phyloP scores from a whole-genome alignment of 2,797 vertebrate species.

The Halcyon smyrnensis region DNA sequence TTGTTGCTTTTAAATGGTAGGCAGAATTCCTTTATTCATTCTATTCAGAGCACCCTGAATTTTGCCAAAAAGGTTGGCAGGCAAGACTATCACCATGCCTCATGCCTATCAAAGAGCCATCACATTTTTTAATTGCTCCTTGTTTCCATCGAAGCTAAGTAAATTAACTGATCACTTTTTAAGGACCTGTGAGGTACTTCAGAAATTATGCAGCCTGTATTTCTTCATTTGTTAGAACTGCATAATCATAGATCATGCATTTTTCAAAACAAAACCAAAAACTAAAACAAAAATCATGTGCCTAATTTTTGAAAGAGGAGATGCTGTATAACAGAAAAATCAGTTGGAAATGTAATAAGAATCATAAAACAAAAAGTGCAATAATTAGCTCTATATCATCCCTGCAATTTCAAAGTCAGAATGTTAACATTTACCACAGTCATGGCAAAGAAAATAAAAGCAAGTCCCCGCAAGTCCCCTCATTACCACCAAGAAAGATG shows the following conservation, averaged over 20 bases:
- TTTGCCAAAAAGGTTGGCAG: background rate
- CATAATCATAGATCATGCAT: background rate
- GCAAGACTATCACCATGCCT: background rate
- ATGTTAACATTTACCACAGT: background rate
- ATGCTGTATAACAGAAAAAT: background rate
- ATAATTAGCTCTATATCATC: background rate
- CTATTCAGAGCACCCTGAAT: background rate
- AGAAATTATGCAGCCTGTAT: background rate
- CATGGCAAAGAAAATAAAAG: background rate
- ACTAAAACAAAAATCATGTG: background rate
- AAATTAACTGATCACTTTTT: background rate
- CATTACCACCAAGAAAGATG: background rate
- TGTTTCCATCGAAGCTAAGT: background rate
- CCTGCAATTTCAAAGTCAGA: background rate
- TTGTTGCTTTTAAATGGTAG: background rate
- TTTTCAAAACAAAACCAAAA: background rate
- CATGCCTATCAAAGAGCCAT: background rate
- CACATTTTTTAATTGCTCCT: background rate
- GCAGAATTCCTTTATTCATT: background rate
- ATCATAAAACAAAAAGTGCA: background rate
- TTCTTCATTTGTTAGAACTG: background rate
- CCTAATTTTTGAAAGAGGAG: background rate
- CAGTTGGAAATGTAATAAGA: background rate
- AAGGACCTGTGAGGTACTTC: background rate
- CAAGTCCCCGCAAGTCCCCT: background rate